phyloP scores from a whole-genome alignment of 1,140 invertebrate genomes.

The Ganaspis sp. region DNA sequence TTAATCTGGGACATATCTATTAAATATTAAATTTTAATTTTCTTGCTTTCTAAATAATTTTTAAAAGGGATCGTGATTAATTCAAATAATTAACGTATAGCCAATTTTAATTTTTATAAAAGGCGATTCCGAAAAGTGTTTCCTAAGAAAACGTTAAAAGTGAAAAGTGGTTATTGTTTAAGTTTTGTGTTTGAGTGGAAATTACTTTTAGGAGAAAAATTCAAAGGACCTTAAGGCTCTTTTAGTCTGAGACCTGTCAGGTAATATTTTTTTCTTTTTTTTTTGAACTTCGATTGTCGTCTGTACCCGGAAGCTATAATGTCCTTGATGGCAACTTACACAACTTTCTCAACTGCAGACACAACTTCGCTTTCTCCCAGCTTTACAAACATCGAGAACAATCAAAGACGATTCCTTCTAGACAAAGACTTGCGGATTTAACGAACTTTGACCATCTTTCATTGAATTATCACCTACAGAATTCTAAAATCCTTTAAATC shows the following conservation, averaged over 20 bases:
- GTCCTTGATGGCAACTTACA: slow-evolving; percentile 1
- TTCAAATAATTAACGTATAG: too few species aligned
- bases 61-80: too few species aligned
- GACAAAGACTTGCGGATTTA: slow-evolving; percentile 26
- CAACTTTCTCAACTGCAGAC: slow-evolving; percentile 9
- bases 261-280: background rate
- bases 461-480: background rate
- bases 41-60: too few species aligned
- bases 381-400: slow-evolving; percentile 14
- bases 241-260: background rate
- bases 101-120: too few species aligned
- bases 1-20: too few species aligned
- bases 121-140: too few species aligned
- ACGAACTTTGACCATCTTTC: slow-evolving; percentile 4
- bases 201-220: background rate
- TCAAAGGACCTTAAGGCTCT: background rate
- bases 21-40: too few species aligned
- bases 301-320: background rate
- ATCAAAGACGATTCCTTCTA: background rate
- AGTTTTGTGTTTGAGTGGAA: background rate
- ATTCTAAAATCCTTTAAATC: background rate
- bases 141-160: too few species aligned
- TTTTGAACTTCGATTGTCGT: background rate
- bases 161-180: background rate
- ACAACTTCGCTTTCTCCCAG: slow-evolving; percentile 13